These are phyloP conservation scores for Prenolepis imparis DNA, from an alignment of 2,888 invertebrate species.

Conservation along the genomic window DNA sequence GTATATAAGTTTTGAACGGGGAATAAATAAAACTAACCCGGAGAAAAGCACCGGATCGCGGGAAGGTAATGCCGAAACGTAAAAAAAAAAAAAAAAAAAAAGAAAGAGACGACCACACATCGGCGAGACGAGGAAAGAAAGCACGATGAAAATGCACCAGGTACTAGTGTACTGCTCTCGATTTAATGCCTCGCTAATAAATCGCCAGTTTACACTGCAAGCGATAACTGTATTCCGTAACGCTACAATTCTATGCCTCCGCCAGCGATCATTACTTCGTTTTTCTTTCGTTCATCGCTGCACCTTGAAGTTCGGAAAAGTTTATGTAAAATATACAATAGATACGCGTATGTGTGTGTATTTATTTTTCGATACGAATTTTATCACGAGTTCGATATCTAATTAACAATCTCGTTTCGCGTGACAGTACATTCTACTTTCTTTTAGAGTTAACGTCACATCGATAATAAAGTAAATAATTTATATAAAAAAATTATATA, in stretches of 20 bases:
- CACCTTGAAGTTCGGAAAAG: neutral
- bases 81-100: conserved; percentile 10
- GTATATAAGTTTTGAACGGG: conserved; percentile 57
- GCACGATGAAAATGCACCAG: conserved; percentile 21
- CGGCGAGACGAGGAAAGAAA: conserved; percentile 9
- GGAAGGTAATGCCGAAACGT: conserved; percentile 5
- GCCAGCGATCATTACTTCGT: conserved; percentile 5
- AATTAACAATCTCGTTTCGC: neutral
- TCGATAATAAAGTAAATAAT: conserved; percentile 7
- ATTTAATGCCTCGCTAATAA: conserved; percentile 53
- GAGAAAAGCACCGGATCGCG: conserved; percentile 29
- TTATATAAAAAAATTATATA: neutral
- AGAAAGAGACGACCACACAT: neutral
- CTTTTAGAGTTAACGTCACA: neutral
- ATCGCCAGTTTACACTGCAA: conserved; percentile 46
- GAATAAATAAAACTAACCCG: conserved; percentile 42
- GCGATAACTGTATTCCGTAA: conserved; percentile 38
- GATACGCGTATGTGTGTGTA: neutral
- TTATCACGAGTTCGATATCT: neutral
- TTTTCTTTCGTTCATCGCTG: neutral
- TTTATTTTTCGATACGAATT: neutral
- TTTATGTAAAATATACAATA: neutral
- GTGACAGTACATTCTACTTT: neutral
- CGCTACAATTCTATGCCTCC: neutral
- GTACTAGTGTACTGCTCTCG: conserved; percentile 33